Percentiles rank a stretch among this genome's conserved stretches.
Conservation (phyloP, 1,140 invertebrate genomes). For the Thaumatotibia leucotreta region DNA sequence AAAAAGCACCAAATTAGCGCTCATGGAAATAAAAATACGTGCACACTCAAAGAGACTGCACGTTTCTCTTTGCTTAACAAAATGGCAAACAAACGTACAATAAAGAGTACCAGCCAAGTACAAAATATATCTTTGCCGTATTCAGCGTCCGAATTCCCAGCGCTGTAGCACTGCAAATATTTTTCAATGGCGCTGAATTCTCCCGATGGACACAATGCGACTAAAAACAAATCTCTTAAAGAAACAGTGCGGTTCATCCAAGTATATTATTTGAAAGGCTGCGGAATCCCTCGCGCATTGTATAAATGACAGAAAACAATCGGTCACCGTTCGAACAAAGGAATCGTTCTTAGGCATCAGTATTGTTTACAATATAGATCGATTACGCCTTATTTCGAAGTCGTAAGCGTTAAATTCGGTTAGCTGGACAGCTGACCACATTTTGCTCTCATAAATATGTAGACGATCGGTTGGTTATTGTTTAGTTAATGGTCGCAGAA, state of each 20-base stretch:
- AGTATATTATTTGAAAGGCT: not conserved
- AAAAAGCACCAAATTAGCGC: not conserved
- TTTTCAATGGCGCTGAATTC: slow-evolving; percentile 2
- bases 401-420: not conserved
- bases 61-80: not conserved
- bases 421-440: not conserved
- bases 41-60: not conserved
- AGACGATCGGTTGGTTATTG: slow-evolving; percentile 24
- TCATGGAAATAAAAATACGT: not conserved
- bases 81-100: not conserved
- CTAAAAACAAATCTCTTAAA: slow-evolving; percentile 12
- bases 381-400: not conserved
- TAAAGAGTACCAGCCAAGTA: not conserved
- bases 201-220: slow-evolving; percentile 6
- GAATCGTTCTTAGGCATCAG: not conserved
- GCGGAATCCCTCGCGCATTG: not conserved
- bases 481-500: slow-evolving; percentile 30
- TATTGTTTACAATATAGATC: not conserved
- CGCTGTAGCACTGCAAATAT: not conserved
- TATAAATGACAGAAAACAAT: slow-evolving; percentile 14
- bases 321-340: slow-evolving; percentile 10
- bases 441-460: slow-evolving; percentile 30
- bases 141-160: not conserved
- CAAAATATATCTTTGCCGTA: not conserved
- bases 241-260: not conserved